Evolutionary conservation across 2,888 invertebrate species (phyloP), one percentile per base, ranked within the genome.

Genomic region (Andrena chrysosceles): DNA sequence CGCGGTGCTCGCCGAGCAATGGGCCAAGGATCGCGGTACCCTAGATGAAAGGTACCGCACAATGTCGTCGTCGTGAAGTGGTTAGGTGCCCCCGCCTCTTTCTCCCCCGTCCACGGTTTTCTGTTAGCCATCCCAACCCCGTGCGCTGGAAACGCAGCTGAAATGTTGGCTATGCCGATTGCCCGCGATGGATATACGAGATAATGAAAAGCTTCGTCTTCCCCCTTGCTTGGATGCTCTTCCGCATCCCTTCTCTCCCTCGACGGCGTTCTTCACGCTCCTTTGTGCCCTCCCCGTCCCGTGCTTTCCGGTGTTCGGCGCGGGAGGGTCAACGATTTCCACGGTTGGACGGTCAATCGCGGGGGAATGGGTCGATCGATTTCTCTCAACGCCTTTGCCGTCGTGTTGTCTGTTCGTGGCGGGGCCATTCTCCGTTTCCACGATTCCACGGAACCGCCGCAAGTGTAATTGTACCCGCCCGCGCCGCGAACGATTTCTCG

Each of bases 161-260:
- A 90, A 90, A 91, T 89, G 89, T 89, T 87, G 85, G 85, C 90
- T 89, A 90, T 90, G 90, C 90, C 90, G 91, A 91, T 92, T 91
- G 91, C 88, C 85, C 77, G 86, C 89, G 91, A 92, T 91, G 88
- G 90, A 91, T 91, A 89, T 85, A 87, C 86, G 89, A 91, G 91
- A 91, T 92, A 91, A 92, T 91, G 90, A 91, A 91, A 91, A 91
- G 90, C 79, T 85, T 75, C 87, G 88, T 89, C 88, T 86, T 85
- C 66, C 79, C n/a, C 74, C 42, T 16, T 42, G 74, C 66, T 85
- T 64, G n/a, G 16, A 74, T 77, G 49, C 83, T 84, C 87, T 92
- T 91, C 90, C 90, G 91, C 86, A 89, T 90, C 80, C 16, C 42
- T 5, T 83, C 73, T 81, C 69, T 56, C 29, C 49, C 69, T 56